Conservation (phyloP, 1,140 invertebrate genomes). For the Drosophila gunungcola region DNA sequence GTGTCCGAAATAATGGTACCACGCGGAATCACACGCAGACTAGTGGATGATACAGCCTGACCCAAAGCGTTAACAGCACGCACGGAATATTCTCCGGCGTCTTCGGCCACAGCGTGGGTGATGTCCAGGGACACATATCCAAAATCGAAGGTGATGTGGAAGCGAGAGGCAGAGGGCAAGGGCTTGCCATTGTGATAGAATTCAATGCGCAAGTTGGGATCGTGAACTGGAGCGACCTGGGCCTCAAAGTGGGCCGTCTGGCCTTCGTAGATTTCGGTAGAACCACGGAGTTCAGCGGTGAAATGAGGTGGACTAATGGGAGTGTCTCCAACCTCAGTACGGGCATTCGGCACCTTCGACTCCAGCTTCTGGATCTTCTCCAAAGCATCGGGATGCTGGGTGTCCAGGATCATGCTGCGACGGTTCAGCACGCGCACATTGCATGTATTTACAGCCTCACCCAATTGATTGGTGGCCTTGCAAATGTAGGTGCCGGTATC, state of each 20-base stretch:
- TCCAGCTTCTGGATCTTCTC: slow-evolving; percentile 96
- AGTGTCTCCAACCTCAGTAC: slow-evolving; percentile 92
- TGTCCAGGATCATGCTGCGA: slow-evolving; percentile 94
- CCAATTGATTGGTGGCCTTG: slow-evolving; percentile 95
- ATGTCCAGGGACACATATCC: slow-evolving; percentile 97
- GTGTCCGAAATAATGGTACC: slow-evolving; percentile 96
- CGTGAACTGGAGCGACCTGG: slow-evolving; percentile 95
- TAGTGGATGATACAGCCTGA: slow-evolving; percentile 93
- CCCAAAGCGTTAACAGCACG: slow-evolving; percentile 95
- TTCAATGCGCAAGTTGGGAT: slow-evolving; percentile 95
- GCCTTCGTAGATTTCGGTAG: slow-evolving; percentile 93
- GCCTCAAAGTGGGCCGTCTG: slow-evolving; percentile 96
- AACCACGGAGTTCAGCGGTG: slow-evolving; percentile 92
- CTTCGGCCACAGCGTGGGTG: slow-evolving; percentile 94
- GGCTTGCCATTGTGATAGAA: slow-evolving; percentile 96
- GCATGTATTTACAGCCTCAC: slow-evolving; percentile 96
- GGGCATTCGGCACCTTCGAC: slow-evolving; percentile 91
- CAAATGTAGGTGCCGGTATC: slow-evolving; percentile 98
- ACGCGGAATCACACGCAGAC: slow-evolving; percentile 92
- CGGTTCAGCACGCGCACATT: slow-evolving; percentile 93
- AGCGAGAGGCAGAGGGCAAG: slow-evolving; percentile 93
- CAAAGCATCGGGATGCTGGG: slow-evolving; percentile 96
- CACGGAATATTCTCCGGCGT: slow-evolving; percentile 97
- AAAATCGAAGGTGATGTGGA: slow-evolving; percentile 98
- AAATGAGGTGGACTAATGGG: slow-evolving; percentile 92